These are phyloP conservation scores for Heliconius eleuchia DNA, from an alignment of 1,140 invertebrate species.

Conservation along the genomic window DNA sequence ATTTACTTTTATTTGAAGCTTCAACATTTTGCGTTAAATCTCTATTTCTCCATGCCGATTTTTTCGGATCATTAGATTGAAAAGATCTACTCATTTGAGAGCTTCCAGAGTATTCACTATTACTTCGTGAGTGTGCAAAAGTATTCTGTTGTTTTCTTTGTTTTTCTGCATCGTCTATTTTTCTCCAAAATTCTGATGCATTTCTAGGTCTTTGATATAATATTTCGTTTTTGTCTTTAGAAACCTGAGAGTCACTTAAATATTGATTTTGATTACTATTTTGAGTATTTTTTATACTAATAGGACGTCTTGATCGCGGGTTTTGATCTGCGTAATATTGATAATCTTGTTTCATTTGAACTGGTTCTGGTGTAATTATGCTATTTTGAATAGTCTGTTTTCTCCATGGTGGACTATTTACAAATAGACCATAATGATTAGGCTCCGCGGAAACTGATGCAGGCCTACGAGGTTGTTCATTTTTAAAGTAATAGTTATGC, in stretches of 20 bases:
- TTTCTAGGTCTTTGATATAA: slow-evolving; percentile 67
- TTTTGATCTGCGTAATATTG: slow-evolving; percentile 86
- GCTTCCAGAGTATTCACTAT: slow-evolving; percentile 67
- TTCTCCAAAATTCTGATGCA: slow-evolving; percentile 85
- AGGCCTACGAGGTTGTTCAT: slow-evolving; percentile 76
- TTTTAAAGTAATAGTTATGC: slow-evolving; percentile 59
- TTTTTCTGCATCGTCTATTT: slow-evolving; percentile 82
- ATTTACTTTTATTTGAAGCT: slow-evolving; percentile 63
- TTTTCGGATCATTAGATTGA: slow-evolving; percentile 50
- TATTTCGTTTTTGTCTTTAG: slow-evolving; percentile 57
- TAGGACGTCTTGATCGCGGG: slow-evolving; percentile 85
- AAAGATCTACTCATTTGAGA: slow-evolving; percentile 50
- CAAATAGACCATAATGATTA: slow-evolving; percentile 70
- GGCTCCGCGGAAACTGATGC: slow-evolving; percentile 83
- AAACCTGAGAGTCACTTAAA: slow-evolving; percentile 78
- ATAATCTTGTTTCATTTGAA: slow-evolving; percentile 76
- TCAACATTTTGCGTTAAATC: slow-evolving; percentile 49
- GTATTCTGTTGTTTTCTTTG: slow-evolving; percentile 64
- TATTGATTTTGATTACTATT: slow-evolving; percentile 74
- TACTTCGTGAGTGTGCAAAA: slow-evolving; percentile 66
- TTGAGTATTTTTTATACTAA: slow-evolving; percentile 80
- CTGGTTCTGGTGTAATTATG: slow-evolving; percentile 63
- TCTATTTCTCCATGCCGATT: slow-evolving; percentile 37
- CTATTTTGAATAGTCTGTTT: slow-evolving; percentile 55
- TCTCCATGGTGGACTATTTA: slow-evolving; percentile 66